Evolutionary conservation across 1,140 invertebrate species (phyloP), one percentile per base, ranked within the genome.

Genomic region (Calosoma granatense): DNA sequence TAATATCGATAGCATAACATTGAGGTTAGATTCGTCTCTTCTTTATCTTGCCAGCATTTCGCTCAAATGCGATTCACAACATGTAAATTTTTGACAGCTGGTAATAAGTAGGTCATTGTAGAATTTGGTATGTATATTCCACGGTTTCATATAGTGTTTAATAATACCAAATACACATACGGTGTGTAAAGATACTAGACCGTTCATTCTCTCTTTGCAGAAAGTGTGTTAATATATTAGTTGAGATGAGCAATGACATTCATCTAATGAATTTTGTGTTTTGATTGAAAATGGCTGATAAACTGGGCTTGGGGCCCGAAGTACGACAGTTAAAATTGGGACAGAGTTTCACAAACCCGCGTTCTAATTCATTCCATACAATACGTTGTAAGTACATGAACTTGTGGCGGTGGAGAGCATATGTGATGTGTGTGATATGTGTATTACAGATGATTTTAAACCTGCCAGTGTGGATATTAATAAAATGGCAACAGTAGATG

Each of bases 391-490:
- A 88, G 84, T 81, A 63, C 56, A 21, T 20, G 36, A 23, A 47
- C 51, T 55, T 11, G 17, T 17, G 1, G 19, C 56, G 14, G 19
- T 55, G 11, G 11, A 21, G 57, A 2, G 30, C 22, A 41, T 57
- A 12, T 20, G 20, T 17, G 6, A 22, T 30, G 4, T 30, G 4
- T 14, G 4, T 21, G 6, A 51, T n/a, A n/a, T n/a, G n/a, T 54
- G 54, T 62, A 61, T 81, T 83, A 54, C 72, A 94, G 91, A 92
- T 89, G 94, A 98, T 76, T 98, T 98, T 71, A 97, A 97, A 72
- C 94, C 94, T 66, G 94, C 94, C 1, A 96, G 92, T 67, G 90
- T 97, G 36, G 94, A 97, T 74, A 84, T 87, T 14, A 88, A 84
- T 58, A 91, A 96, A 76, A 86, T 88, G 74, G 92, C 92, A 19